phyloP scores from a whole-genome alignment of 2,113 vertebrate genomes.

The Hemibagrus wyckioides region DNA sequence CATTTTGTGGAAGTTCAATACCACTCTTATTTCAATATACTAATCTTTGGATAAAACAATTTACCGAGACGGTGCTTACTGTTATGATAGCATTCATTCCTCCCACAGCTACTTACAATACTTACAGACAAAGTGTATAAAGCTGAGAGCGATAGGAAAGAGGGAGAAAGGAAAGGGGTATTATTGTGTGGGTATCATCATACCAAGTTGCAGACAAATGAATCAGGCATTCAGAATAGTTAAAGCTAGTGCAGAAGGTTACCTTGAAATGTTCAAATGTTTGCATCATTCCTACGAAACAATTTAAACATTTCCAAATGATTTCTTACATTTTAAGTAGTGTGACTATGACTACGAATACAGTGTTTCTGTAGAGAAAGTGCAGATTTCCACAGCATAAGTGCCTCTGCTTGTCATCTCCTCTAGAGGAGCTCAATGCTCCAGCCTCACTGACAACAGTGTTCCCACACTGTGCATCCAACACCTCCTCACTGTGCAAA shows the following conservation, averaged over 20 bases:
- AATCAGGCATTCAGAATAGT: neutral
- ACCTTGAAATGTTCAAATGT: neutral
- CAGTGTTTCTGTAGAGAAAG: constrained; percentile 32
- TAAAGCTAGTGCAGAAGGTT: neutral
- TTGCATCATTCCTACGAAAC: neutral
- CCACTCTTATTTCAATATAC: neutral
- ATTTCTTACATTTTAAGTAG: constrained; percentile 15
- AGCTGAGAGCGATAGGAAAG: neutral
- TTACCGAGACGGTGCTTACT: neutral
- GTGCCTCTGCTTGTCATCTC: constrained; percentile 32
- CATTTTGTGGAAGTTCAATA: neutral
- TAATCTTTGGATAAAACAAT: neutral
- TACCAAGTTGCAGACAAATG: neutral
- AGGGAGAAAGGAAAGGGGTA: neutral
- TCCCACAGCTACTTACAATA: neutral
- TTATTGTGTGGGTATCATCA: neutral
- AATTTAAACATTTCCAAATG: constrained; percentile 6
- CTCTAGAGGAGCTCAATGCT: constrained; percentile 12
- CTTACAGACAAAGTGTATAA: neutral
- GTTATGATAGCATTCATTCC: neutral
- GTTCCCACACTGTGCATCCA: constrained; percentile 27
- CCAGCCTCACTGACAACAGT: constrained; percentile 32
- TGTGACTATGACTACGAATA: constrained; percentile 1
- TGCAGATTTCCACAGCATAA: constrained; percentile 35
- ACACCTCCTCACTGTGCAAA: constrained; percentile 1